Evolutionary conservation across 2,113 vertebrate species (phyloP), one percentile per base, ranked within the genome.

Genomic region (Antigone vipio): DNA sequence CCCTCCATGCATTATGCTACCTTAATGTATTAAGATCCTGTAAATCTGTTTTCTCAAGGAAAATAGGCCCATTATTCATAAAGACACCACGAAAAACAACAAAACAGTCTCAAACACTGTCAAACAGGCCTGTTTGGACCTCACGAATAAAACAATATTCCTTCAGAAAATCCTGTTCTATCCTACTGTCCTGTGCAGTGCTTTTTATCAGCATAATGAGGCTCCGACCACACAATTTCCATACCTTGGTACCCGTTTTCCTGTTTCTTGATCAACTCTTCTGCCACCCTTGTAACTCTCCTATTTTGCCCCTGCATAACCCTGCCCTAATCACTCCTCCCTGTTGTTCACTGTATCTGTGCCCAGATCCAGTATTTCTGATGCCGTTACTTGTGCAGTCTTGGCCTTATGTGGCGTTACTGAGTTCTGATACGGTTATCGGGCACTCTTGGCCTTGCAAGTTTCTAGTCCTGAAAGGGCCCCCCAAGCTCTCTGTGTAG

Each of bases 371-470:
- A 19, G 55, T 21, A 56, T 34, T 73, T 74, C 44, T 58, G 38
- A 12, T 29, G 34, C 15, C 0, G 0, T 84, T n/a, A 42, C 11
- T 68, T 42, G 6, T 10, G 4, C 62, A 45, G 34, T 27, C 66
- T 58, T 44, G 63, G 38, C 69, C 58, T 53, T 12, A 15, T 0
- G 1, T 34, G 45, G 30, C 35, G 6, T 53, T 49, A 47, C n/a
- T 18, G 50, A 64, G 8, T 42, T 53, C 29, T 42, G 30, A 55
- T 34, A 30, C 0, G 0, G 40, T 71, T 73, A 73, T 9, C 0
- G 2, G 69, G 22, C 18, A 8, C 35, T 56, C 17, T 16, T 29
- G 30, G 26, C 26, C 15, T 38, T 75, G 19, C 10, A 38, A 71
- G 8, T 29, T 75, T 42, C 62, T 26, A 27, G 9, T 44, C 40